These are phyloP conservation scores for Phymanthus crucifer DNA, from an alignment of 92 coral and sea anemone species.

Conservation along the genomic window DNA sequence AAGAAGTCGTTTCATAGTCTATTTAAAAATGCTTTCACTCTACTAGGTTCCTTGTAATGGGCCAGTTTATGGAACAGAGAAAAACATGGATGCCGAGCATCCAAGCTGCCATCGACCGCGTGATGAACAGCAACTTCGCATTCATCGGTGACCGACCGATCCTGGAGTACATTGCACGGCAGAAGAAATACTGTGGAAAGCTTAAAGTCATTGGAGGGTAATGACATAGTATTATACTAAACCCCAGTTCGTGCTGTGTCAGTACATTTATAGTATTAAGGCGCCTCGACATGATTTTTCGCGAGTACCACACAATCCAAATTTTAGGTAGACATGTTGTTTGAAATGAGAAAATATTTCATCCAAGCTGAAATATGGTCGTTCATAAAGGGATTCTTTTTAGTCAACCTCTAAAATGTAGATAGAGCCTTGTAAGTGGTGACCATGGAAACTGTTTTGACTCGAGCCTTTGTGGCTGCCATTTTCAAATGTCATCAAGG, in stretches of 20 bases:
- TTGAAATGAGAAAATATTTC: too few species aligned
- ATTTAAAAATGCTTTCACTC: not conserved
- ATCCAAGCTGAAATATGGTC: too few species aligned
- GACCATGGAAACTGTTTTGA: not conserved
- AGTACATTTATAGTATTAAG: too few species aligned
- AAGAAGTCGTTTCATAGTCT: not conserved
- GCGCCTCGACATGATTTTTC: too few species aligned
- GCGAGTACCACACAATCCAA: too few species aligned
- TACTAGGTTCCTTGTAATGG: slow-evolving; percentile 63
- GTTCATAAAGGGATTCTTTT: too few species aligned
- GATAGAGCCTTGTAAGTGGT: not conserved
- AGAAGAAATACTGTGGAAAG: slow-evolving; percentile 58
- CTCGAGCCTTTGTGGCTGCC: not conserved
- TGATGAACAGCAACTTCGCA: slow-evolving; percentile 66
- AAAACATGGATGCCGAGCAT: slow-evolving; percentile 61
- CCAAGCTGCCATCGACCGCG: slow-evolving; percentile 52
- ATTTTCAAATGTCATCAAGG: not conserved
- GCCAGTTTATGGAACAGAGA: slow-evolving; percentile 73
- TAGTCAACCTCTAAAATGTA: too few species aligned
- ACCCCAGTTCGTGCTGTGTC: too few species aligned
- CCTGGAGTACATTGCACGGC: slow-evolving; percentile 47
- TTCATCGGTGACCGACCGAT: slow-evolving; percentile 74
- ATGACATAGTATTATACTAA: not conserved
- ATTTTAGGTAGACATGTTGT: too few species aligned
- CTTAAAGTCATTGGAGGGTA: slow-evolving; percentile 71